Conservation (phyloP, 2,113 vertebrate genomes). For the Sclerurus mexicanus region DNA sequence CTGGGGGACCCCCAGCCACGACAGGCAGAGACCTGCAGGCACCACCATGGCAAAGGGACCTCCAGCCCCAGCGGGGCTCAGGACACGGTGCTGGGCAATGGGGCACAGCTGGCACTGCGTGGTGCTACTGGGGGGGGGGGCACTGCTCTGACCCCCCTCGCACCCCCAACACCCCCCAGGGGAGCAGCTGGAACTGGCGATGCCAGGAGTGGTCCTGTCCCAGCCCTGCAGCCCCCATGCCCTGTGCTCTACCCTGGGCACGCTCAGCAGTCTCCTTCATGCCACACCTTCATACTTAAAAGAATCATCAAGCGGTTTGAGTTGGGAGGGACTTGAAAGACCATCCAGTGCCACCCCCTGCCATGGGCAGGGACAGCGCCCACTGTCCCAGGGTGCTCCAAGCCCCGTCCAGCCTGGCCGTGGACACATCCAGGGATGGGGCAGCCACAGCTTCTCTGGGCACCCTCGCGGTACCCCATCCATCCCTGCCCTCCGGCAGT, state of each 20-base stretch:
- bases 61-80: background rate
- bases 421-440: background rate
- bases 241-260: background rate
- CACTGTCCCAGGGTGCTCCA: fast-evolving
- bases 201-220: too few species aligned
- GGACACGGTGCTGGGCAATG: fast-evolving
- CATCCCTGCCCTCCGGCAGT: background rate
- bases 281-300: background rate
- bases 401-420: background rate
- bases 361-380: background rate
- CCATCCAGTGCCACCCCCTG: background rate
- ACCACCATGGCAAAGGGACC: too few species aligned
- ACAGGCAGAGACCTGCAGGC: background rate
- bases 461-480: background rate
- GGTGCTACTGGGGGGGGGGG: background rate
- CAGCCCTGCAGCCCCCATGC: background rate
- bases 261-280: background rate
- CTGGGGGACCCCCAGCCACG: background rate
- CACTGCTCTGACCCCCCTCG: fast-evolving
- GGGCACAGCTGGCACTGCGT: background rate
- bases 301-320: background rate
- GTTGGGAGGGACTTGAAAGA: background rate
- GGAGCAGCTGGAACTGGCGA: background rate
- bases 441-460: background rate
- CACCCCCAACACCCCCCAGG: background rate